Base-by-base conservation (phyloP, 2,113 vertebrate species). In the Triplophysa tibetana region DNA sequence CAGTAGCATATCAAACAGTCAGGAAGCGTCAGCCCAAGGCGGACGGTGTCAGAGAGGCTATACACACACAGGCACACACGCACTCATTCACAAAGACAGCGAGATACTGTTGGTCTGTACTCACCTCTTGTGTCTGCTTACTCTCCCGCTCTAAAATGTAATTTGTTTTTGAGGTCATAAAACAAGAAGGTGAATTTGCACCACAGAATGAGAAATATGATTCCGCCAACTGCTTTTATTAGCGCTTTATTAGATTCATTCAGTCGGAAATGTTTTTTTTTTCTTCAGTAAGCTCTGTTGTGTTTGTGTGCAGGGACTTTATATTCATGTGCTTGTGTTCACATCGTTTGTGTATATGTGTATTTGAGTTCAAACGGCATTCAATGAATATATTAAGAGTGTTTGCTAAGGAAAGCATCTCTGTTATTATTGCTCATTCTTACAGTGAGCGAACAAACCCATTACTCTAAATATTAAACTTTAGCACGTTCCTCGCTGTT, bases 1-100 rank as follows among this genome's bases (percentile, higher is more conserved):
- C 69, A 74, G 85, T 86, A 84, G 90, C 86, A 89, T 91, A 87
- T 89, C 88, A 90, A 90, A 82, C 84, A 89, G 87, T 82, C 82
- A 60, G 63, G 56, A 58, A 79, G 86, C 88, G 72, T 54, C 80
- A 82, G 87, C 88, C 86, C 84, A 86, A 75, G 80, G 82, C 66
- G 61, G 19, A 24, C 14, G 56, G 66, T 69, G 80, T 62, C 56
- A 69, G 65, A 48, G 77, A 48, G 77, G 29, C n/a, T 21, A 33
- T 21, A 26, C 16, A 56, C 16, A 56, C 14, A 54, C 52, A 4
- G 1, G 11, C 23, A 75, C 33, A 45, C 50, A 68, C n/a, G 52
- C 52, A 79, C 33, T n/a, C 19, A 60, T 1, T 45, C 14, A 33
- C 17, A 48, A 6, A 58, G 17, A 74, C 16, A 74, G 33, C 33